Base-by-base conservation (phyloP, 2,113 vertebrate genomes). In the human (Homo sapiens) region DNA sequence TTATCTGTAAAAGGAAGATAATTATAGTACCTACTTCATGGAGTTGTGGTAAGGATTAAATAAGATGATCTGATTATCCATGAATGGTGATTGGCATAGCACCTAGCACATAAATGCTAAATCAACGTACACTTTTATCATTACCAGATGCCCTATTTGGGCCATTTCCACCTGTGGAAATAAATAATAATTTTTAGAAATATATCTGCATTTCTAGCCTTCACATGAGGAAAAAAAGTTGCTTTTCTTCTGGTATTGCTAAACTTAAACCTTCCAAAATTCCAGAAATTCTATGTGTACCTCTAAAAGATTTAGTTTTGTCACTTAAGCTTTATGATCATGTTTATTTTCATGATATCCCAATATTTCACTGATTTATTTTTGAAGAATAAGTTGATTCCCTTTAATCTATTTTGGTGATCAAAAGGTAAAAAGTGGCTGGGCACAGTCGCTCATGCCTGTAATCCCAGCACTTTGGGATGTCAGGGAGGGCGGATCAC, bases 141-240 rank as follows among this genome's bases (percentile, higher is more conserved):
- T 50, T 78, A 59, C 73, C 45, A 75, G 32, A 68, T 93, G 52
- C 52, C 59, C n/a, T 76, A 1, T 55, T 79, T 38, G 32, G 14
- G 50, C 43, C 40, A 70, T 25, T 48, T 94, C 84, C 16, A 76
- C 66, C 45, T 38, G 2, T 43, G 16, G 30, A 89, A 91, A 82
- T 40, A 94, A 81, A 73, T 87, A 64, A 5, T 87, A n/a, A 86
- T 78, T 92, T 94, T 94, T 76, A 92, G 48, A 93, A 96, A 80
- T 22, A 23, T 3, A 8, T 72, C 38, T 81, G 32, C 7, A 70
- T 85, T 68, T 95, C 20, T 88, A 70, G n/a, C 57, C 90, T 89
- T 27, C 78, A 6, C 8, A 8, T 87, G 75, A 78, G 35, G 35
- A 73, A 81, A 83, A 78, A 84, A 89, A 85, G 35, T 6, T 86